phyloP scores from a whole-genome alignment of 1,140 invertebrate species.

The Neuroterus valhalla region DNA sequence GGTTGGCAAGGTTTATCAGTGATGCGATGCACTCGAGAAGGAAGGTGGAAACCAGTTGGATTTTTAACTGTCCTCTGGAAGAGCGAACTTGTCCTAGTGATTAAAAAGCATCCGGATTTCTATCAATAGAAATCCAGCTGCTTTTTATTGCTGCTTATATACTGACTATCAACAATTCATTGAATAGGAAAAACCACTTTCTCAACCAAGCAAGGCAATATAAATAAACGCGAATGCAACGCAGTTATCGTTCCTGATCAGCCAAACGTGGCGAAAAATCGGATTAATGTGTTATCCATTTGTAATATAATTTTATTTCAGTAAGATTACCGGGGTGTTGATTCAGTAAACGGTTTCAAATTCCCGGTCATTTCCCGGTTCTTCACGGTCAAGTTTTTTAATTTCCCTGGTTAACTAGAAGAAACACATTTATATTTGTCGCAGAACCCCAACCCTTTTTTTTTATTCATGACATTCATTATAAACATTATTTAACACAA shows the following conservation, averaged over 20 bases:
- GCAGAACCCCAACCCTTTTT: too few relatives aligned
- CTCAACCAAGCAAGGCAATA: conserved; percentile 8
- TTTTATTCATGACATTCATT: too few relatives aligned
- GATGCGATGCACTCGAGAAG: conserved; percentile 4
- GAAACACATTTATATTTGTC: too few relatives aligned
- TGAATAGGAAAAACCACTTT: conserved; percentile 26
- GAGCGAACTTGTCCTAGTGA: conserved; percentile 23
- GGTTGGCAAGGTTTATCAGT: conserved; percentile 24
- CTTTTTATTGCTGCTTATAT: not conserved
- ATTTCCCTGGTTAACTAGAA: too few relatives aligned
- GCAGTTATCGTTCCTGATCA: conserved; percentile 14
- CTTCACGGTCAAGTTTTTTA: too few relatives aligned
- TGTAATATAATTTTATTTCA: conserved; percentile 3
- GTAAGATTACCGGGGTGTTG: not conserved
- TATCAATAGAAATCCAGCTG: conserved; percentile 12
- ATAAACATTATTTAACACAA: too few relatives aligned
- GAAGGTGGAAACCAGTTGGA: conserved; percentile 20
- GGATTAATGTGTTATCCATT: conserved; percentile 1
- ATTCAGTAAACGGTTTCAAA: conserved; percentile 15
- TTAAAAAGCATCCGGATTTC: conserved; percentile 30
- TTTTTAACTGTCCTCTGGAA: conserved; percentile 23
- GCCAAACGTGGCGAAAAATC: not conserved
- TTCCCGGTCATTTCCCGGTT: too few relatives aligned
- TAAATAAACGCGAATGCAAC: conserved; percentile 19
- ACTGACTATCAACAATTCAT: not conserved